Evolutionary conservation across 2,888 invertebrate species (phyloP), one percentile per base, ranked within the genome.

Genomic region (Stenchaetothrips biformis): DNA sequence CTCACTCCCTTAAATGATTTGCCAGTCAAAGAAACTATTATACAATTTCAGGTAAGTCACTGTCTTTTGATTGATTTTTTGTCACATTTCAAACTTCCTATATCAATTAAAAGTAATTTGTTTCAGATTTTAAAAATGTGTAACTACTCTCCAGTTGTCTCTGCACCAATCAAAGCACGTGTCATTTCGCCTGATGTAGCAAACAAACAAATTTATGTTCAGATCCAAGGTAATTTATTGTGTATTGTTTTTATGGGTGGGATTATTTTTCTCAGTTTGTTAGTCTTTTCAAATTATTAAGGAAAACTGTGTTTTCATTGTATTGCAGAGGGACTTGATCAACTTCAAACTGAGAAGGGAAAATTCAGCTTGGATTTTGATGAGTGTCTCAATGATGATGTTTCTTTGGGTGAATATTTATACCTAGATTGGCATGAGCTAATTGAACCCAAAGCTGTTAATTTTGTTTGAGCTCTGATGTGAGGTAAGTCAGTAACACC

Each of bases 71-170:
- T 81, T 79, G 81, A 77, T 78, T 48, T 81, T 81, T 78, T 80
- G 79, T 84, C 84, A 25, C 82, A 53, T 11, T 53, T 53, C 13
- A 4, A 53, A 13, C 13, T 53, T 53, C 4, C 18, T 53, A 18
- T 53, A 18, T 0, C 13, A 53, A 53, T 53, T 6, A 13, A 37
- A 37, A 53, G 13, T 18, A 18, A 18, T 53, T 7, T 74, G 11
- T 74, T 74, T 25, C 67, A 88, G 88, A 85, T 86, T 82, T 83
- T 88, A 7, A 86, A 85, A 83, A 84, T 88, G 77, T 85, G 84
- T 27, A 82, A 83, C 82, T 88, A 88, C 81, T 85, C 85, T n/a
- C 88, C 88, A 8, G 84, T 86, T 82, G 53, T 88, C 21, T 88
- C 88, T 0, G 83, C 85, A 13, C 84, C 84, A 53, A 86, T 88